Percentiles rank a stretch among this genome's conserved stretches.
Conservation (phyloP, 2,113 vertebrate species). For the Lanius collurio region DNA sequence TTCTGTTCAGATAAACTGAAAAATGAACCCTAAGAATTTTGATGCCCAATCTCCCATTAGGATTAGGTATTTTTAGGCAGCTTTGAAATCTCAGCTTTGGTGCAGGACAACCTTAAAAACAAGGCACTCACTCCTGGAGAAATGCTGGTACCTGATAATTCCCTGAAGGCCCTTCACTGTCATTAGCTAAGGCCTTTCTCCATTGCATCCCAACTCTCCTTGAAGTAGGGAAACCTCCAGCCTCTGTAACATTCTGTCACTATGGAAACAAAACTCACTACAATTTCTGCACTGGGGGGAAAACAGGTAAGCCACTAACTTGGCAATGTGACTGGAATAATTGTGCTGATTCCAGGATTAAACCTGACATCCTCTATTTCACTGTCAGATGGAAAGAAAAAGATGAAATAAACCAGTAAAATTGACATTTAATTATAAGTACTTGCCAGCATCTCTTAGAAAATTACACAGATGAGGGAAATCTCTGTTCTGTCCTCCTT, state of each 20-base stretch:
- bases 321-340: not conserved
- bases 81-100: not conserved
- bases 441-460: not conserved
- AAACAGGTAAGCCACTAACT: not conserved
- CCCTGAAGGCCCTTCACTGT: slow-evolving; percentile 26
- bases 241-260: not conserved
- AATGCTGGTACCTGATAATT: slow-evolving; percentile 47
- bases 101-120: slow-evolving; percentile 36
- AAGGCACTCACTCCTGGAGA: slow-evolving; percentile 37
- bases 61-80: not conserved
- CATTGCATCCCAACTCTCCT: slow-evolving; percentile 9
- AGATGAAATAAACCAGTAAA: not conserved
- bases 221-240: slow-evolving; percentile 17
- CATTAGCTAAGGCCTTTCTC: slow-evolving; percentile 44
- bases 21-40: not conserved
- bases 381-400: not conserved
- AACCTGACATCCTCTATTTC: not conserved
- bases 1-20: slow-evolving; percentile 46
- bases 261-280: not conserved
- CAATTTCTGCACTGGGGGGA: not conserved
- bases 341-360: not conserved
- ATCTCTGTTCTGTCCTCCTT: not conserved
- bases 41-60: not conserved
- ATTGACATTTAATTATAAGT: not conserved
- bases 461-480: not conserved